Base-by-base conservation (phyloP, 37 sponge, comb jelly and placozoan genomes). In the Mnemiopsis leidyi region DNA sequence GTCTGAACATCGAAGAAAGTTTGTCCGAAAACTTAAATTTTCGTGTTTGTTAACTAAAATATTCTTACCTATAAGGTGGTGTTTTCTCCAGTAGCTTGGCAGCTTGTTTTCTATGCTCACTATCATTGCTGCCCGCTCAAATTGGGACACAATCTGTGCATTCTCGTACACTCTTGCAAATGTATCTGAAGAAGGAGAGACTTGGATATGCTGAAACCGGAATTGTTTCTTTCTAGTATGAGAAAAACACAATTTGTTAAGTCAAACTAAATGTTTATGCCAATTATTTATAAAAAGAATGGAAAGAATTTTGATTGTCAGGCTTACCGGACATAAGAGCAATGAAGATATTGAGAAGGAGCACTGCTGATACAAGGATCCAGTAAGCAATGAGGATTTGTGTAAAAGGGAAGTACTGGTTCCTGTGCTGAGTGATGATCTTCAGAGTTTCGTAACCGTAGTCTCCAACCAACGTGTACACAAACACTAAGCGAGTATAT, bases 131-230 rank as follows among this genome's bases (percentile, higher is more conserved):
- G 90, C 90, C 48, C 61, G 33, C 48, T 85, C 90, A 85, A 85
- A 85, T 28, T 85, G 90, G 3, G 36, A 32, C 29, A 85, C 90
- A 0, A 85, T 61, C 61, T 23, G 32, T 3, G 90, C 90, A 25
- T 85, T 85, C 61, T 85, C 90, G 39, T 85, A 85, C 90, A 85
- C 90, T 29, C 61, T 85, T 5, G 90, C 40, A 85, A 85, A 85
- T 37, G 90, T 85, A 39, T 85, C 90, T 85, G 90, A 48, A n/a
- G n/a, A n/a, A n/a, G n/a, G n/a, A n/a, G n/a, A n/a, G n/a, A n/a
- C n/a, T n/a, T n/a, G n/a, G n/a, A n/a, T n/a, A n/a, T n/a, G n/a
- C n/a, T n/a, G n/a, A n/a, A n/a, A n/a, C n/a, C n/a, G n/a, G n/a
- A n/a, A n/a, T n/a, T n/a, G n/a, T n/a, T n/a, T n/a, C n/a, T n/a